Base-by-base conservation (phyloP, 2,888 invertebrate species). In the Miltochrista miniata region DNA sequence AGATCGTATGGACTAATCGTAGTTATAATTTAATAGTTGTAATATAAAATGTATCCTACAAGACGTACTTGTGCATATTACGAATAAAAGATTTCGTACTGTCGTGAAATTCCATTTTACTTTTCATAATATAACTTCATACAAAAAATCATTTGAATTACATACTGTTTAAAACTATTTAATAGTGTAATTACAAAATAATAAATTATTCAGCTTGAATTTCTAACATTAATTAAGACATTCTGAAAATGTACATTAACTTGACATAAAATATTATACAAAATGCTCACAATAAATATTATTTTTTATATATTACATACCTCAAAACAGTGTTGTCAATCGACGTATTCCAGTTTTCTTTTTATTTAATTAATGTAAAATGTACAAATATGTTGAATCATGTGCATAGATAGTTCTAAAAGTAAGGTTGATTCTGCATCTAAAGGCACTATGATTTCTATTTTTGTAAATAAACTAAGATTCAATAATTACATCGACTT, bases 401-500 rank as follows among this genome's bases (percentile, higher is more conserved):
- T 79, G 85, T 85, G 83, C 80, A 80, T 80, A 79, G 79, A 80
- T 80, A 79, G 79, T 76, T 67, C 73, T 71, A 69, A 71, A 66
- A 71, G 64, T 70, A 69, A 67, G 61, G 64, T 68, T 71, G 67
- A 76, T 74, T 71, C 64, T 68, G 72, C 64, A 76, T 76, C 50
- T 43, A 61, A 73, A 76, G 72, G 70, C 75, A 75, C 71, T 76
- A 61, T 65, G 53, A 51, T 85, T 85, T 86, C 81, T 88, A 89
- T 86, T 90, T 88, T 90, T 90, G 88, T 90, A 89, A 89, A 89
- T 90, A 90, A 89, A 88, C 70, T 68, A 76, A 80, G 61, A 74
- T 77, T 74, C 64, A 72, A 74, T 64, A 70, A 68, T 59, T 48
- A 61, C 36, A 49, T 51, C 58, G 67, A 45, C 60, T 61, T 72